Evolutionary conservation across 2,888 invertebrate genomes (phyloP), one percentile per base, ranked within the genome.

Genomic region (Scotopteryx bipunctaria): DNA sequence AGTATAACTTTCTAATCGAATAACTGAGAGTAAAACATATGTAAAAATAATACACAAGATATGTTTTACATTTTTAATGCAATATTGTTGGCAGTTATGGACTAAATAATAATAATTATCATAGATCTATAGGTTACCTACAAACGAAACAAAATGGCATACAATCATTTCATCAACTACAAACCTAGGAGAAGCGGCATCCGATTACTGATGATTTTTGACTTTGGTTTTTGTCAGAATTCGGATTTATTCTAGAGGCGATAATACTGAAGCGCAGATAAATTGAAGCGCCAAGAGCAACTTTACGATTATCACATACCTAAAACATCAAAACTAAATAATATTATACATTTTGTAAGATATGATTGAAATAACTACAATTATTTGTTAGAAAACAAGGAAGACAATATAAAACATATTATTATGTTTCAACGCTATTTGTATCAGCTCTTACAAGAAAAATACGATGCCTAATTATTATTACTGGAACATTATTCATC

Each of bases 1-100:
- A n/a, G n/a, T n/a, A n/a, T n/a, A n/a, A n/a, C n/a, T n/a, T n/a
- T n/a, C n/a, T n/a, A n/a, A n/a, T n/a, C n/a, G n/a, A n/a, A n/a
- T n/a, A n/a, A n/a, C n/a, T n/a, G n/a, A n/a, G n/a, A n/a, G n/a
- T n/a, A n/a, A n/a, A n/a, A n/a, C n/a, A n/a, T n/a, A n/a, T n/a
- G 3, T 13, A 15, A 16, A n/a, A 31, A 29, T 0, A 38, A 32
- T n/a, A 42, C 16, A 35, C 17, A 15, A 1, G 9, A 15, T 8
- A 15, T 48, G 27, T 36, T 35, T 51, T 14, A 23, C 32, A 52
- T 32, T 33, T 33, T 42, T 47, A 46, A 48, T 42, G 23, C 42
- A 23, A n/a, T 59, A 71, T 72, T 67, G 64, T 81, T 86, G 85
- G 85, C 86, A 86, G 83, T 84, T 81, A 78, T 81, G 78, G 82